phyloP scores from a whole-genome alignment of 37 sponge, comb jelly and placozoan genomes.

The Diacarnus erythraeanus region DNA sequence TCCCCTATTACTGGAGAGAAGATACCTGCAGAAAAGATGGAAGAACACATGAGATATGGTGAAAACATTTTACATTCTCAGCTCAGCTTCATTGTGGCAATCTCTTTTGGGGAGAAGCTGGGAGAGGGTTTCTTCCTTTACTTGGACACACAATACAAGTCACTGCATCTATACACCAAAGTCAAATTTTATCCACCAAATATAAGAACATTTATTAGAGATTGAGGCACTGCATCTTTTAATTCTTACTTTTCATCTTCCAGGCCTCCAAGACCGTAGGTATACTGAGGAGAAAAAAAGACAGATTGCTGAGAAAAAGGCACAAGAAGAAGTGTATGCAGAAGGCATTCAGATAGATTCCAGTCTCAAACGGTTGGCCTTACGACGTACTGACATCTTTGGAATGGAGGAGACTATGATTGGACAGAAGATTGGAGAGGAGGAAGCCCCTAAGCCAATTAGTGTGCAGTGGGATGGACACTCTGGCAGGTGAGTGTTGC shows the following conservation, averaged over 20 bases:
- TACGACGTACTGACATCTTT: slow-evolving; percentile 94
- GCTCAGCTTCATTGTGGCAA: too few relatives aligned
- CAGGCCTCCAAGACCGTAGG: slow-evolving; percentile 88
- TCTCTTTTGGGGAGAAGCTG: too few relatives aligned
- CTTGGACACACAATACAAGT: too few relatives aligned
- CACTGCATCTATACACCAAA: too few relatives aligned
- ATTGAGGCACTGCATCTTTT: too few relatives aligned
- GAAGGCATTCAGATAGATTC: slow-evolving; percentile 77
- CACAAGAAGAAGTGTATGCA: slow-evolving; percentile 83
- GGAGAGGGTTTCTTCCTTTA: too few relatives aligned
- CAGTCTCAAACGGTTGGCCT: slow-evolving; percentile 78
- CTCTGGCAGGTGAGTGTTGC: slow-evolving; percentile 58
- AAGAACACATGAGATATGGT: slow-evolving; percentile 92
- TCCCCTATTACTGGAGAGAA: slow-evolving; percentile 97
- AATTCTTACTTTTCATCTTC: too few relatives aligned
- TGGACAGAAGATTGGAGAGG: slow-evolving; percentile 72
- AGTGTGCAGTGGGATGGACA: slow-evolving; percentile 86
- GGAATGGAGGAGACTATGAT: slow-evolving; percentile 93
- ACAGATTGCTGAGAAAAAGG: slow-evolving; percentile 68
- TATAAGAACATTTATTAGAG: too few relatives aligned
- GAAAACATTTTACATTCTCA: too few relatives aligned
- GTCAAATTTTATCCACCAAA: too few relatives aligned
- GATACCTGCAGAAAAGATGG: slow-evolving; percentile 80
- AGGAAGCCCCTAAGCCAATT: neutral
- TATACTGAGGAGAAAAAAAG: slow-evolving; percentile 78